Evolutionary conservation across 1,140 invertebrate genomes (phyloP).

Genomic region (Elymnias hypermnestra): DNA sequence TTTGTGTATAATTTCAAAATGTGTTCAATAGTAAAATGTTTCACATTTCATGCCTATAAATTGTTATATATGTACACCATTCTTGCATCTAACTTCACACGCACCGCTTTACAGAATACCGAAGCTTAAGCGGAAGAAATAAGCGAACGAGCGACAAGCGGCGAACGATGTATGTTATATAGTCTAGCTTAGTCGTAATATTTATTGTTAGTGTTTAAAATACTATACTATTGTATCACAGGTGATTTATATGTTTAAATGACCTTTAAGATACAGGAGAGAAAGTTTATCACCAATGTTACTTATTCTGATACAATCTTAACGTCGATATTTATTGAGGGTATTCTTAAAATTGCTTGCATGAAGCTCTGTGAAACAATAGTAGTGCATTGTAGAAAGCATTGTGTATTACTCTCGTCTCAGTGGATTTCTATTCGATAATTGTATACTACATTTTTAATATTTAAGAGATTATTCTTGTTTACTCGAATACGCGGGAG

Average conservation of each 20-base stretch:
- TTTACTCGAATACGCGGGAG: conserved; percentile 11
- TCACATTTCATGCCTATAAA: conserved; percentile 27
- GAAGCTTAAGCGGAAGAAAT: conserved; percentile 69
- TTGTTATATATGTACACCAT: conserved; percentile 24
- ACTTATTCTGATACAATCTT: neutral
- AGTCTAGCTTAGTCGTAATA: conserved; percentile 33
- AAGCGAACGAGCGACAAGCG: conserved; percentile 47
- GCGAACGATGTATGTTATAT: conserved; percentile 59
- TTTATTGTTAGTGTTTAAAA: conserved; percentile 58
- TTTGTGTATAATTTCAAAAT: too few species aligned
- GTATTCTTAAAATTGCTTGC: too few species aligned
- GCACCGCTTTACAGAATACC: conserved; percentile 68
- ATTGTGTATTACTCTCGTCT: conserved; percentile 15
- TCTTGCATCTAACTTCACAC: conserved; percentile 55
- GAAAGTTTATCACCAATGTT: neutral
- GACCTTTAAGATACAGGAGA: neutral
- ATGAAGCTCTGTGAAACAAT: conserved; percentile 25
- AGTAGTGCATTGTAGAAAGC: conserved; percentile 12
- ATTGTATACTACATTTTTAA: conserved; percentile 8
- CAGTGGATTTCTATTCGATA: conserved; percentile 19
- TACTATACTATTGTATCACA: conserved; percentile 35
- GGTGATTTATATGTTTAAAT: conserved; percentile 1
- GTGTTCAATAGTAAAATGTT: conserved; percentile 17
- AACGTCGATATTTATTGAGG: too few species aligned
- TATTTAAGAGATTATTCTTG: conserved; percentile 14